phyloP scores from a whole-genome alignment of 2,888 invertebrate species.

The Tachystola acroxantha region DNA sequence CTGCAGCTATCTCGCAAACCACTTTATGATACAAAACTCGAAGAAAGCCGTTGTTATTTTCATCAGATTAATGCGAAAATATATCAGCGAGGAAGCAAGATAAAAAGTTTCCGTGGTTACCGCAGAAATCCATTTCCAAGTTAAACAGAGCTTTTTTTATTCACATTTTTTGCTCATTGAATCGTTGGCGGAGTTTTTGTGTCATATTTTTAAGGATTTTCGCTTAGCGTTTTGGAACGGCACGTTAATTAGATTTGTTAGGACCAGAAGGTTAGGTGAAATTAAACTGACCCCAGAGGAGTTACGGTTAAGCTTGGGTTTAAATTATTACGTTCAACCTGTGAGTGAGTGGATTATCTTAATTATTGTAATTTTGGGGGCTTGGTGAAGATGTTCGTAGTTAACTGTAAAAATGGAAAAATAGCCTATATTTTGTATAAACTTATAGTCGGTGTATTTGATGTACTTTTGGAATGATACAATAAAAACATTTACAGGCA shows the following conservation, averaged over 20 bases:
- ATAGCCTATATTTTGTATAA: too few relatives aligned
- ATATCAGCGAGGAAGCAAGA: constrained; percentile 45
- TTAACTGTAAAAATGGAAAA: too few relatives aligned
- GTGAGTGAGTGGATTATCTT: neutral
- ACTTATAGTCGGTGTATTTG: too few relatives aligned
- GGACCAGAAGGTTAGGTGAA: constrained; percentile 24
- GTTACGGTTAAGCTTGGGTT: constrained; percentile 1
- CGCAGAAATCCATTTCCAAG: constrained; percentile 68
- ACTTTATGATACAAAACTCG: constrained; percentile 10
- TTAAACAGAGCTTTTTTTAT: constrained; percentile 59
- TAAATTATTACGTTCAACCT: neutral
- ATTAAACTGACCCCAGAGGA: constrained; percentile 23
- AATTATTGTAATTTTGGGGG: neutral
- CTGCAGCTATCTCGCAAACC: too few relatives aligned
- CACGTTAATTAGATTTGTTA: constrained; percentile 32
- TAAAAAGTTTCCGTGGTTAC: constrained; percentile 56
- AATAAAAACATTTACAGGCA: too few relatives aligned
- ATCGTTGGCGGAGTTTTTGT: constrained; percentile 34
- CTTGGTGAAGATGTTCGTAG: too few relatives aligned
- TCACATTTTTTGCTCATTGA: constrained; percentile 53
- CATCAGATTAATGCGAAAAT: constrained; percentile 54
- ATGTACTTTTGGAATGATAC: too few relatives aligned
- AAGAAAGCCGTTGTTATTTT: constrained; percentile 30
- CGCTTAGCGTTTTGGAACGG: constrained; percentile 29
- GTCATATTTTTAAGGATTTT: constrained; percentile 46